A percentile compares a stretch with the other conserved stretches of the same genome.
Conservation (phyloP, 2,888 invertebrate species). For the Scotopteryx bipunctaria region DNA sequence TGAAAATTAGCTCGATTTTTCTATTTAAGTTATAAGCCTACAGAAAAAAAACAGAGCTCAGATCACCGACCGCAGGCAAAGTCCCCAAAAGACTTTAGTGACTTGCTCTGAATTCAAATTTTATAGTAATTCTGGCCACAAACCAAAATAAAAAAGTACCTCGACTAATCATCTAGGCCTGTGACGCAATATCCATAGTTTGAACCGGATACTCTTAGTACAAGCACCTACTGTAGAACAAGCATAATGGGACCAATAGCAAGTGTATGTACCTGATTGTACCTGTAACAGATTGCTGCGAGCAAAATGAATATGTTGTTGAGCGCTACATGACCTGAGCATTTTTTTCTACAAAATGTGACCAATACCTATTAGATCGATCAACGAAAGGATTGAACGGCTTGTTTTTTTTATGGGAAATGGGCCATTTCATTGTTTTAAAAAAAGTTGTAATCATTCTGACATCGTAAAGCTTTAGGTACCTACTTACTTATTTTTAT, state of each 20-base stretch:
- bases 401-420: neutral
- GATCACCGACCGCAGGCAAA: too few species aligned
- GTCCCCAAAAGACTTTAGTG: too few species aligned
- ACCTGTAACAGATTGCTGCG: conserved; percentile 11
- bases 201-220: conserved; percentile 23
- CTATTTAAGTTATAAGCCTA: too few species aligned
- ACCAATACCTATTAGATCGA: too few species aligned
- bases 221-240: conserved; percentile 17
- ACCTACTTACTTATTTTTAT: neutral
- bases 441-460: neutral
- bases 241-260: conserved; percentile 16
- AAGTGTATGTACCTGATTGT: conserved; percentile 15
- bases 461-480: neutral
- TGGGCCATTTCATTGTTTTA: too few species aligned
- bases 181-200: neutral
- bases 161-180: neutral
- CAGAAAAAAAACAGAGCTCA: too few species aligned
- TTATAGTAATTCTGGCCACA: too few species aligned
- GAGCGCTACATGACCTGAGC: too few species aligned
- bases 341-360: too few species aligned
- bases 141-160: neutral
- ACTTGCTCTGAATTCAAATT: too few species aligned
- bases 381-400: neutral
- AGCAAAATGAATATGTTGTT: too few species aligned
- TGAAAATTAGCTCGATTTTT: too few species aligned